Conservation (phyloP, 92 coral and sea anemone species). For the Porites evermanni region DNA sequence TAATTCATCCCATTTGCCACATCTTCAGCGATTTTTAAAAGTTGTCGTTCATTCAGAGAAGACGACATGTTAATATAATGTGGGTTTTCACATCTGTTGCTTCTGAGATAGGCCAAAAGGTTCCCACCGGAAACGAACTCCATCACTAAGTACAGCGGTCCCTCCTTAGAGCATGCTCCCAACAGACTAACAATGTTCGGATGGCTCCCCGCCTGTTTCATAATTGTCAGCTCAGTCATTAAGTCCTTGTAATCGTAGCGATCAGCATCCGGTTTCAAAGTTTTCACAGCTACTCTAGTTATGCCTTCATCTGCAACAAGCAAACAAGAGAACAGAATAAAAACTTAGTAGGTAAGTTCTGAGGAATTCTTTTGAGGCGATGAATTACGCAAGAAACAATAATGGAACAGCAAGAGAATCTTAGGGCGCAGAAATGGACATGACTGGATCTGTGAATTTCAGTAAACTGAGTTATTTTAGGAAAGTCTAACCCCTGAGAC, state of each 20-base stretch:
- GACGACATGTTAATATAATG: slow-evolving; percentile 55
- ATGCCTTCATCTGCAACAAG: slow-evolving; percentile 47
- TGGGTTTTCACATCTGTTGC: slow-evolving; percentile 49
- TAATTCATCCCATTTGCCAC: slow-evolving; percentile 75
- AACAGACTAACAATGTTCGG: slow-evolving; percentile 63
- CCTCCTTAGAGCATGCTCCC: slow-evolving; percentile 66
- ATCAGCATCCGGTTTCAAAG: slow-evolving; percentile 49
- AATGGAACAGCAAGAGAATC: too few species aligned
- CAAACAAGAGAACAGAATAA: not conserved
- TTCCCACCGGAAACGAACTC: slow-evolving; percentile 74
- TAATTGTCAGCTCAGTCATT: slow-evolving; percentile 59
- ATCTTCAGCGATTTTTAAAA: slow-evolving; percentile 68
- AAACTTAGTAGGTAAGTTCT: too few species aligned
- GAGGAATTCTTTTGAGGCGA: too few species aligned
- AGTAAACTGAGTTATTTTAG: too few species aligned
- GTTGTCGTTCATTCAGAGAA: slow-evolving; percentile 62
- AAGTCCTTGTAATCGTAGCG: slow-evolving; percentile 56
- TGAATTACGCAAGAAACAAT: too few species aligned
- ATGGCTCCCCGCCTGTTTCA: slow-evolving; percentile 67
- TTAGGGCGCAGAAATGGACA: too few species aligned
- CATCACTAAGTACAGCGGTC: slow-evolving; percentile 70
- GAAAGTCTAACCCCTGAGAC: too few species aligned
- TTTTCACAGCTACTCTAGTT: slow-evolving; percentile 60
- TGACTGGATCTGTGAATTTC: too few species aligned
- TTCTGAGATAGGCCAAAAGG: slow-evolving; percentile 60